Evolutionary conservation across 2,797 vertebrate species (phyloP).

Genomic region (Anguilla megastoma): DNA sequence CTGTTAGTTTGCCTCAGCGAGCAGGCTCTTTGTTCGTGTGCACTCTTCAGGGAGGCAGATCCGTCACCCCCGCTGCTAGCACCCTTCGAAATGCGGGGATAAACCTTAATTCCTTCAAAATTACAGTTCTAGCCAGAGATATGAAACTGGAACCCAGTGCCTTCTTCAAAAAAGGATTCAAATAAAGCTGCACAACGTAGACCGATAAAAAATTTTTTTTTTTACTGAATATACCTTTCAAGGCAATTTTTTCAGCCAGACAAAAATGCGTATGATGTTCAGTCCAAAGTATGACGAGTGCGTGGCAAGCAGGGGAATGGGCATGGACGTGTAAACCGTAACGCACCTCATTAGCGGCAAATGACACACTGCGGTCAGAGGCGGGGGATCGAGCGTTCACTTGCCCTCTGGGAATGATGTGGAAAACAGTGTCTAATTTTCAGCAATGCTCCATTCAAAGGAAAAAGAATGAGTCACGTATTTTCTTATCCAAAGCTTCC

Average conservation of each 20-base stretch:
- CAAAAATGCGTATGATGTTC: background rate
- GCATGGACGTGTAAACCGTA: background rate
- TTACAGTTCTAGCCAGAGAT: background rate
- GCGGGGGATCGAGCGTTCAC: background rate
- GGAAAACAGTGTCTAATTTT: constrained; percentile 20
- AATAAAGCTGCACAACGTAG: background rate
- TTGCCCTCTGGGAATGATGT: background rate
- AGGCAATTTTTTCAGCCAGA: background rate
- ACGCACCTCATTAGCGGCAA: background rate
- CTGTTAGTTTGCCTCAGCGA: background rate
- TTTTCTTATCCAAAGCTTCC: constrained; percentile 30
- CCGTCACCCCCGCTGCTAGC: background rate
- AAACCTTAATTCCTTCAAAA: constrained; percentile 13
- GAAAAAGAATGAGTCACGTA: constrained; percentile 34
- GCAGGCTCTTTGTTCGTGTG: background rate
- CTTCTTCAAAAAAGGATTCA: background rate
- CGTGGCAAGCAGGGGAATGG: background rate
- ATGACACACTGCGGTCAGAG: constrained; percentile 6
- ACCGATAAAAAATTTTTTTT: background rate
- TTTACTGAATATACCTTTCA: background rate
- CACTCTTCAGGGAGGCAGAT: background rate
- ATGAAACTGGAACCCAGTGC: background rate
- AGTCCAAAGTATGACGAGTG: background rate
- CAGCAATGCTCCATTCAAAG: background rate
- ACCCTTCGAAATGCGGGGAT: background rate